These are phyloP conservation scores for Macropodus opercularis DNA, from an alignment of 2,797 vertebrate species.

Conservation along the genomic window DNA sequence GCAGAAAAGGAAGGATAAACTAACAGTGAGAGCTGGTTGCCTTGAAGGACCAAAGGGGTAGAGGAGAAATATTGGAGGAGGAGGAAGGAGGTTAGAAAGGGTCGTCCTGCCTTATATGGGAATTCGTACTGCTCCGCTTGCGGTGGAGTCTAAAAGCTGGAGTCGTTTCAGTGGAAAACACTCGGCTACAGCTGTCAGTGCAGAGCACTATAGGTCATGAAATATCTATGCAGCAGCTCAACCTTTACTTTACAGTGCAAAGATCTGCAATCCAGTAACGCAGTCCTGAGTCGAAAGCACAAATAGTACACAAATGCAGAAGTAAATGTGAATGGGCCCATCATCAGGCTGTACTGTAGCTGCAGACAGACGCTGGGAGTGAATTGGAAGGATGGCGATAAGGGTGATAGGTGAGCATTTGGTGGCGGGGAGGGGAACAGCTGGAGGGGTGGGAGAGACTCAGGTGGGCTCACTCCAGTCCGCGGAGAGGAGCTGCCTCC, in stretches of 20 bases:
- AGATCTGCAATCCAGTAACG: slow-evolving; percentile 38
- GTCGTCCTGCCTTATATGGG: slow-evolving; percentile 82
- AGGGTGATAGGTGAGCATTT: slow-evolving; percentile 12
- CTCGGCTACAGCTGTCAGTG: slow-evolving; percentile 27
- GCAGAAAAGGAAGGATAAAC: slow-evolving; percentile 50
- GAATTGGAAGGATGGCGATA: slow-evolving; percentile 29
- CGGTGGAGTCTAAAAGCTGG: slow-evolving; percentile 67
- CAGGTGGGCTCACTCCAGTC: slow-evolving; percentile 77
- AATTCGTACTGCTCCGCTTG: slow-evolving; percentile 72
- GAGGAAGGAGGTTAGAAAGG: slow-evolving; percentile 64
- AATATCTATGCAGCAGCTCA: slow-evolving; percentile 33
- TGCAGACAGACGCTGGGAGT: slow-evolving; percentile 9
- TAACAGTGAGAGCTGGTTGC: slow-evolving; percentile 49
- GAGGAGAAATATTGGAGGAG: slow-evolving; percentile 45
- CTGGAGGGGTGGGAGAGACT: slow-evolving; percentile 73
- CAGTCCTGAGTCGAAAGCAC: slow-evolving; percentile 17
- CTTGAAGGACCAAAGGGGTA: slow-evolving; percentile 58
- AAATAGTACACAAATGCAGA: slow-evolving; percentile 26
- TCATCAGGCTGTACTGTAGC: slow-evolving; percentile 2
- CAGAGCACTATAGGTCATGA: slow-evolving; percentile 34
- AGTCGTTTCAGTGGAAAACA: slow-evolving; percentile 56
- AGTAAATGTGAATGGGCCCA: slow-evolving; percentile 14
- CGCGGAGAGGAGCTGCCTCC: slow-evolving; percentile 68
- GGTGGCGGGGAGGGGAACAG: slow-evolving; percentile 60
- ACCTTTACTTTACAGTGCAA: slow-evolving; percentile 30